A percentile compares a stretch with the other conserved stretches of the same genome.
phyloP scores from a whole-genome alignment of 2,888 invertebrate genomes.

The Actias luna region DNA sequence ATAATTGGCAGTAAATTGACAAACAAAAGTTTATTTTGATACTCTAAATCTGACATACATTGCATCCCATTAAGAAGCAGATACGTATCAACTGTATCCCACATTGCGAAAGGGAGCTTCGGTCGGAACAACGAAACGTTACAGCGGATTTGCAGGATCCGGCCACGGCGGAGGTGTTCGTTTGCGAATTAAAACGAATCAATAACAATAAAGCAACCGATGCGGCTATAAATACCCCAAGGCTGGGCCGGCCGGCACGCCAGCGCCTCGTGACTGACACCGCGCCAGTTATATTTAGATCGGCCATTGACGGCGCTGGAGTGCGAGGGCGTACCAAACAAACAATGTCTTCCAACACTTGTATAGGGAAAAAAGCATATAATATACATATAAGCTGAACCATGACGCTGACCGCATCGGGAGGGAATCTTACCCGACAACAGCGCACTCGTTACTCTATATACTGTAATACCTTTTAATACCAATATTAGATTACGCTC shows the following conservation, averaged over 20 bases:
- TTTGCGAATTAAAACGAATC: slow-evolving; percentile 17
- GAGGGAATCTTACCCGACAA: neutral
- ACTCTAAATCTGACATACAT: too few relatives aligned
- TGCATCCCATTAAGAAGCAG: too few relatives aligned
- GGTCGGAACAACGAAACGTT: neutral
- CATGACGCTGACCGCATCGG: neutral
- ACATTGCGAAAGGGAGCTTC: neutral
- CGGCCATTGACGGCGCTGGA: slow-evolving; percentile 49
- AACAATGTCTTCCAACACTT: slow-evolving; percentile 37
- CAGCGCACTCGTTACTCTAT: neutral
- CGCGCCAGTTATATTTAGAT: slow-evolving; percentile 38
- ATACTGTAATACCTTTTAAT: neutral
- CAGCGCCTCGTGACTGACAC: slow-evolving; percentile 40
- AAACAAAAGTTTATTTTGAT: too few relatives aligned
- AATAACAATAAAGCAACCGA: slow-evolving; percentile 19
- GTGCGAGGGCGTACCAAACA: slow-evolving; percentile 60
- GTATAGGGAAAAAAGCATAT: slow-evolving; percentile 3
- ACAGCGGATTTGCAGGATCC: too few relatives aligned
- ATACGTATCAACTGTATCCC: too few relatives aligned
- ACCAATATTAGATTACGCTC: neutral
- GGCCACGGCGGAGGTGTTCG: slow-evolving; percentile 2
- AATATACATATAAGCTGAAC: slow-evolving; percentile 16
- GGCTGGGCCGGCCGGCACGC: slow-evolving; percentile 35
- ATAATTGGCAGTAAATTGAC: too few relatives aligned
- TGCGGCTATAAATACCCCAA: slow-evolving; percentile 37